Evolutionary conservation across 2,888 invertebrate species (phyloP).

Genomic region (Phlogophora meticulosa): DNA sequence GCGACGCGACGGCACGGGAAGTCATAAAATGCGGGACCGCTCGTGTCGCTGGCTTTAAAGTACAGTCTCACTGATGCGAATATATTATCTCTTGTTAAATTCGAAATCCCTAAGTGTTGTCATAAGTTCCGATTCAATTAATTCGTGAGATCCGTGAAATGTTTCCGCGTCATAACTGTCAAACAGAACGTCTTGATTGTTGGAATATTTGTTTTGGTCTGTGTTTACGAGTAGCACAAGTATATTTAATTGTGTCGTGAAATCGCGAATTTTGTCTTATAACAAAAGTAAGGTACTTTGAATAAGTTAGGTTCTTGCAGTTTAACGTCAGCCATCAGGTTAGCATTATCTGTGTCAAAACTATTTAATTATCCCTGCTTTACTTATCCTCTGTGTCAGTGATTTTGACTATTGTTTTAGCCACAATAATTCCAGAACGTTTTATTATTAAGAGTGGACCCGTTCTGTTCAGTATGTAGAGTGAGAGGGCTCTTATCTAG

Average conservation of each 20-base stretch:
- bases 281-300: slow-evolving; percentile 17
- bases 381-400: slow-evolving; percentile 18
- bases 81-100: slow-evolving; percentile 69
- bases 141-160: slow-evolving; percentile 41
- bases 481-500: slow-evolving; percentile 68
- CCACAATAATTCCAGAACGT: slow-evolving; percentile 39
- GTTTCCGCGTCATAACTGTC: slow-evolving; percentile 26
- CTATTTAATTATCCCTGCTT: slow-evolving; percentile 49
- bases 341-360: slow-evolving; percentile 44
- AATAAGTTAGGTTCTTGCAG: slow-evolving; percentile 14
- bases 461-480: slow-evolving; percentile 55
- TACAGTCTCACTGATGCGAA: slow-evolving; percentile 69
- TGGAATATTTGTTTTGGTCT: slow-evolving; percentile 12
- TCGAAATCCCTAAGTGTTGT: slow-evolving; percentile 60
- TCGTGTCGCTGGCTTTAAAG: slow-evolving; percentile 70
- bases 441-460: slow-evolving; percentile 35
- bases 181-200: slow-evolving; percentile 33
- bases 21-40: slow-evolving; percentile 81
- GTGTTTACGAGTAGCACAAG: too few species aligned
- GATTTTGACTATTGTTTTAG: slow-evolving; percentile 36
- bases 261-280: slow-evolving; percentile 16
- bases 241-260: slow-evolving; percentile 29
- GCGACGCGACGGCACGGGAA: slow-evolving; percentile 82
- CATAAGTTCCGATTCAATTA: slow-evolving; percentile 58
- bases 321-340: slow-evolving; percentile 36